phyloP scores from a whole-genome alignment of 2,888 invertebrate species.

The Mesorhabditis sp. region DNA sequence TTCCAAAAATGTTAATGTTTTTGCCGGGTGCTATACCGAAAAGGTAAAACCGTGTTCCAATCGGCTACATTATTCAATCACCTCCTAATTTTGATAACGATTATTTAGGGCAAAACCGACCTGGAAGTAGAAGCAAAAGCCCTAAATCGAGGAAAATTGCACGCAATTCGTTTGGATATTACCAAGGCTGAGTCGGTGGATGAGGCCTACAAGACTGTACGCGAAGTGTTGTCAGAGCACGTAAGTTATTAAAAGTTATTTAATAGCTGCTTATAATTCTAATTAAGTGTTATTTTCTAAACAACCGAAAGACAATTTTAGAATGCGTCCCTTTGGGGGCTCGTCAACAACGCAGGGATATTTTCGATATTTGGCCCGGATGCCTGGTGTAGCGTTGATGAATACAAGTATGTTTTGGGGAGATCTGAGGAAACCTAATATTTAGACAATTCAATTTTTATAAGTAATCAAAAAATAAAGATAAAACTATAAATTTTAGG shows the following conservation, averaged over 20 bases:
- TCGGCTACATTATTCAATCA: too few species aligned
- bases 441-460: too few species aligned
- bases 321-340: constrained; percentile 87
- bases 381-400: constrained; percentile 81
- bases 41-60: neutral
- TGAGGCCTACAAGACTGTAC: constrained; percentile 70
- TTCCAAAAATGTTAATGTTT: constrained; percentile 72
- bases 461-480: neutral
- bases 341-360: constrained; percentile 85
- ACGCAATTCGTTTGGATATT: constrained; percentile 66
- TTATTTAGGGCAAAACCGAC: neutral
- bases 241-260: constrained; percentile 22
- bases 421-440: too few species aligned
- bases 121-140: neutral
- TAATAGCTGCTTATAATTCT: neutral
- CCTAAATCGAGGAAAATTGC: constrained; percentile 42
- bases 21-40: constrained; percentile 71
- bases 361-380: constrained; percentile 81
- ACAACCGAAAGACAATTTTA: constrained; percentile 10
- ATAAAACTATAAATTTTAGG: constrained; percentile 45
- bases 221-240: constrained; percentile 25
- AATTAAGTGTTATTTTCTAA: neutral
- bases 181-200: constrained; percentile 70
- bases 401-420: constrained; percentile 63
- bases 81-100: neutral